Evolutionary conservation across 2,888 invertebrate species (phyloP), one percentile per base, ranked within the genome.

Genomic region (Criorhina ranunculi): DNA sequence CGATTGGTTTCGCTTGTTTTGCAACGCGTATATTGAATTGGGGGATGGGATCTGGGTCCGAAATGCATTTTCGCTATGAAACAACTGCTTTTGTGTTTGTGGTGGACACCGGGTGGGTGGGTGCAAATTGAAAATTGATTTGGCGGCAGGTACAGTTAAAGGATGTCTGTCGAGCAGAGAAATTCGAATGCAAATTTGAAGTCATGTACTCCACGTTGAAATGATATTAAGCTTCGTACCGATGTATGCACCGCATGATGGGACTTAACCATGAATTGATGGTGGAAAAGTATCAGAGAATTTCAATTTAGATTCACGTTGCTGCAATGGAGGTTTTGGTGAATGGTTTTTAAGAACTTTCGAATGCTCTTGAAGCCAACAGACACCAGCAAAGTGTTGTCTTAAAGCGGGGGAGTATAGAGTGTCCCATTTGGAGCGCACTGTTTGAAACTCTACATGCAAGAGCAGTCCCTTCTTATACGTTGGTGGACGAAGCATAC

Each of bases 111-210:
- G 6, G 35, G 11, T 29, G 44, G 46, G 33, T 35, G 76, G 59
- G 55, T 57, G 67, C 19, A 83, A 83, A 83, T 83, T 78, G 82
- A 73, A 83, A 83, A 73, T 83, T 78, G 78, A 83, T 83, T 83
- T 67, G 67, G 66, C 66, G 24, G 51, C 46, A 57, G 59, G 67
- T 69, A n/a, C n/a, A 60, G 60, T 15, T 53, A 51, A 66, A 59
- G 44, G 67, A 44, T 51, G 51, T 64, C 67, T 60, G 60, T 75
- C 55, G 49, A 62, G 40, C 37, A 40, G 69, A 49, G 69, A 69
- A 64, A 60, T 77, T 66, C 51, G 46, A 77, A 77, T 82, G 72
- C 66, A 82, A 82, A 77, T 78, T 77, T 35, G 51, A 67, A 64
- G 66, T 66, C 70, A 57, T 62, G 76, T 15, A 67, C 49, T 59